Base-by-base conservation (phyloP, 2,888 invertebrate species). In the Allacma fusca region DNA sequence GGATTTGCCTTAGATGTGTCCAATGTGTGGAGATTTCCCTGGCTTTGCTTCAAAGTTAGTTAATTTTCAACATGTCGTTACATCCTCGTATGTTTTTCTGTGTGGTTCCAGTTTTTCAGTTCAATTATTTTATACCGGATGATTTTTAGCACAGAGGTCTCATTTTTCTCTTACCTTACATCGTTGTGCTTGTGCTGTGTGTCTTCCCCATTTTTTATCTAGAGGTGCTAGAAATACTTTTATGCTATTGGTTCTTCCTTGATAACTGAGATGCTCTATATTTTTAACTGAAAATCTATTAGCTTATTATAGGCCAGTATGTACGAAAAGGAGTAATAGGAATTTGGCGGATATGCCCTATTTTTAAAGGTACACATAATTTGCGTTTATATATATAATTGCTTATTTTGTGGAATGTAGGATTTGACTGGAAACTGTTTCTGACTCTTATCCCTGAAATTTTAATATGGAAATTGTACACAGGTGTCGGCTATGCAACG, bases 271-370 rank as follows among this genome's bases (percentile, higher is more conserved):
- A 50, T 40, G 40, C 40, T 12, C 50, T 9, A 50, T 50, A 2
- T 29, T 76, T 2, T 44, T n/a, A 26, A 76, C 13, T 50, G 28
- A 73, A 62, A 68, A 62, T 44, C 21, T 59, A 44, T 44, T 23
- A 76, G 71, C 29, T 76, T 5, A 67, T 76, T 21, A 26, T 76
- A 43, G 76, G 76, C 24, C 93, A 93, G 86, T 93, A 91, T 87
- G 92, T 92, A 86, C 88, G 92, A 77, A 92, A 92, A 86, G 93
- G 93, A 21, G 92, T 93, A 23, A 91, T 93, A 80, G 80, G 80
- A 28, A 81, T 83, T 74, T 84, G 83, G 83, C 80, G 81, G 74
- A 81, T 84, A 21, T 84, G 76, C 62, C 70, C 70, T 0, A 12
- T 70, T 44, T 76, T 76, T 28, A 34, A 19, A 76, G 76, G 76